Base-by-base conservation (phyloP, 2,888 invertebrate genomes). In the Drosophila acutilabella region DNA sequence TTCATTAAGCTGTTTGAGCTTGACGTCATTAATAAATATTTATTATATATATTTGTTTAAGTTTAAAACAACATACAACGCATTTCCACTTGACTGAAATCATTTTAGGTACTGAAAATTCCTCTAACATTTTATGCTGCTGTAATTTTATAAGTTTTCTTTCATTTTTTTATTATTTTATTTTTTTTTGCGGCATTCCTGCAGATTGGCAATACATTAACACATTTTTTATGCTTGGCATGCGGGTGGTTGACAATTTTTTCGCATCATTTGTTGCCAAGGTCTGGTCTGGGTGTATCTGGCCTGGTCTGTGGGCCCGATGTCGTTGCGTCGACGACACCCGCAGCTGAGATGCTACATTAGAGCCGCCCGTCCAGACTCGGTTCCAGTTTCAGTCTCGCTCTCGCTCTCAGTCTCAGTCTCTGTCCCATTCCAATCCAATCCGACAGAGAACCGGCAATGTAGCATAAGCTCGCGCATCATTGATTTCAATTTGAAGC, bases 401-500 rank as follows among this genome's bases (percentile, higher is more conserved):
- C 26, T 11, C 48, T 48, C 16, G 6, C 26, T 47, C 26, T 14
- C 47, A 8, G 30, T 2, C 30, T 8, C 30, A 30, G 30, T 8
- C 30, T 8, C 8, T 8, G 30, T 8, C 30, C 30, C 30, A 50
- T 6, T 18, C 33, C 50, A 13, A 36, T 47, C 52, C 57, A 50
- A 16, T 4, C 18, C 51, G n/a, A 38, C 42, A 40, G 42, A 61
- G 72, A 54, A 53, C 53, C 53, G 70, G 85, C 78, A 81, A 72
- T 74, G 85, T 81, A 87, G 79, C 82, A 89, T 82, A 86, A 84
- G 76, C 90, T 88, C 77, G 88, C 90, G 87, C 90, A 85, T 89
- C 91, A 91, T 90, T 91, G 91, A 91, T 82, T 91, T 89, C 86
- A 88, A 84, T 84, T 84, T 84, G 78, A 84, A 82, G 83, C 75